Evolutionary conservation across 1,140 invertebrate genomes (phyloP).

Genomic region (Harlomillsia oculata): DNA sequence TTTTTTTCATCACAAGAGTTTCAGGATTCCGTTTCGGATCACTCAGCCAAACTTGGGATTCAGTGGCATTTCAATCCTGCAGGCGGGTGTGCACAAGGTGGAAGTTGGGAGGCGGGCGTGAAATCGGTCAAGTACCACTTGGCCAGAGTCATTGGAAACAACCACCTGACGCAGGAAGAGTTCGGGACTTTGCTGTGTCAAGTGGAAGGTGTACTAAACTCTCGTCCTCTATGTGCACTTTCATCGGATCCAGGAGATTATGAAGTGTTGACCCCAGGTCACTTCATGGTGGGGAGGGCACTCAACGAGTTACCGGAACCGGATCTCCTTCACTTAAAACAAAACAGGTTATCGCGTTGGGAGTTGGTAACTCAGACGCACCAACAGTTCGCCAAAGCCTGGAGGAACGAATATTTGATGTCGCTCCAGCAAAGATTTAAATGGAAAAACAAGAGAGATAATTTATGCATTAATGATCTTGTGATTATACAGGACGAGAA

Average conservation of each 20-base stretch:
- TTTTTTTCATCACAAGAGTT: background rate
- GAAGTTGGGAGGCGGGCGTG: slow-evolving; percentile 36
- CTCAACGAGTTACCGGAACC: slow-evolving; percentile 8
- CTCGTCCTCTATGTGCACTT: slow-evolving; percentile 31
- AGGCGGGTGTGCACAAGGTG: slow-evolving; percentile 34
- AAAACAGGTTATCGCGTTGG: slow-evolving; percentile 11
- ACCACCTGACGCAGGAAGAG: slow-evolving; percentile 32
- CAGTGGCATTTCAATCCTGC: slow-evolving; percentile 37
- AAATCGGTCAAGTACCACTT: slow-evolving; percentile 21
- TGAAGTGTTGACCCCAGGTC: slow-evolving; percentile 33
- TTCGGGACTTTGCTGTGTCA: slow-evolving; percentile 34
- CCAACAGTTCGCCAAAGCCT: slow-evolving; percentile 20
- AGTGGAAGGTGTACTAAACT: slow-evolving; percentile 37
- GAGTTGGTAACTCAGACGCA: slow-evolving; percentile 1
- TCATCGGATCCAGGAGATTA: slow-evolving; percentile 36
- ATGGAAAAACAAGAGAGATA: slow-evolving; percentile 21
- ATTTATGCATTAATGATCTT: slow-evolving; percentile 24
- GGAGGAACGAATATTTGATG: slow-evolving; percentile 15
- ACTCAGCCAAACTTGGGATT: background rate
- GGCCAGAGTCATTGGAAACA: background rate
- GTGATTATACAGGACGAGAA: slow-evolving; percentile 40
- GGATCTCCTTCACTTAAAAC: background rate
- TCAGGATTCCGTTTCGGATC: background rate
- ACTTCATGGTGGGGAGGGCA: slow-evolving; percentile 25
- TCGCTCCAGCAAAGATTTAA: slow-evolving; percentile 25